Base-by-base conservation (phyloP, 2,113 vertebrate genomes). In the Chinchilla lanigera region DNA sequence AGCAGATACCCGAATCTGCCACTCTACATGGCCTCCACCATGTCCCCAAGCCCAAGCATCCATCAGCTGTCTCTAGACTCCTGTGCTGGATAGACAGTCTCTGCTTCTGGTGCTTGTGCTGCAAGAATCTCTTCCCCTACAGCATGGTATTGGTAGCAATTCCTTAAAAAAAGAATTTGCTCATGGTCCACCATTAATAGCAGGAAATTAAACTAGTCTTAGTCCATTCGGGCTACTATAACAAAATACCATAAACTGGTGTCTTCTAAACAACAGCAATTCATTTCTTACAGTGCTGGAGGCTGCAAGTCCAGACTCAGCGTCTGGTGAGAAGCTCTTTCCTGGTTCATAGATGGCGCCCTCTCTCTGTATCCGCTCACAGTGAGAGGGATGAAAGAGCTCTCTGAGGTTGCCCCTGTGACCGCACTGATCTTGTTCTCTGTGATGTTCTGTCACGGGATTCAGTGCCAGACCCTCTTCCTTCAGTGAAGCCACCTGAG, bases 11-110 rank as follows among this genome's bases (percentile, higher is more conserved):
- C 7, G 28, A 65, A 44, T 56, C 52, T 19, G 20, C 13, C 54
- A 4, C 6, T 26, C 28, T 2, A 11, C 26, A 2, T 44, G 0
- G 44, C 38, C 28, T 61, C 67, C 44, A 3, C 22, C 0, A 28
- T 50, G 0, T 41, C 12, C 67, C 69, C 50, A 2, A 16, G 11
- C 12, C 86, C 52, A 19, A 0, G 1, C 1, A 24, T 1, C 16
- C 16, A 10, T 13, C 56, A 2, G 30, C 33, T 28, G 16, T 13
- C 56, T 14, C 33, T 19, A 6, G 11, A 28, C 52, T 58, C 30
- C 54, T 9, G 7, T 33, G 50, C 50, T 33, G 38, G 63, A 30
- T 35, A 16, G 73, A 8, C 0, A 9, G 11, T 82, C 75, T 28
- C 85, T 4, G 2, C 4, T 7, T 33, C 22, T n/a, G n/a, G 56